Evolutionary conservation across 23 tunicate genomes (phyloP), one percentile per base, ranked within the genome.

Genomic region (Ciona savignyi): DNA sequence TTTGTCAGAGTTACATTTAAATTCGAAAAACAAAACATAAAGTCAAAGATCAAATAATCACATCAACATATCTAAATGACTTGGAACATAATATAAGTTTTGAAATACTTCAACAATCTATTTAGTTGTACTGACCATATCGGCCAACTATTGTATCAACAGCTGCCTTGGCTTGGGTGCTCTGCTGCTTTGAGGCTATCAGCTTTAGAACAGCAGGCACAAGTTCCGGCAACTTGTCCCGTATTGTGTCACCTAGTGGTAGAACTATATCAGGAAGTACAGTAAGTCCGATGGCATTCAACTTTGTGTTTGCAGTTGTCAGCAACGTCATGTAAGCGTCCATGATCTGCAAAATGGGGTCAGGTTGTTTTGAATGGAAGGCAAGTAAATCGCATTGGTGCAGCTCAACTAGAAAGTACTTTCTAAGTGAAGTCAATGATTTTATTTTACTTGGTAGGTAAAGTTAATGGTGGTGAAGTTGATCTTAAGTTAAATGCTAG

Each of bases 281-380:
- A 68, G 68, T 75, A 29, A 82, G 56, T 15, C 80, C 87, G 23
- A 82, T 67, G 27, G 63, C 60, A 42, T 91, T 91, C 34, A 82
- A 2, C 51, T 91, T 91, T 34, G 91, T 78, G 71, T 91, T 88
- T 27, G 91, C 71, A 22, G 97, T 91, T 51, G 85, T 67, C 15
- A 91, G 74, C 67, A 85, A 51, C 6, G 91, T 61, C 15, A 33
- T 62, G 72, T 66, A 91, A 4, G 80, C 86, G 60, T 87, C 90
- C 89, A 84, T 80, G 1, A 91, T 76, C 97, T 91, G 79, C 19
- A 80, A 27, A 21, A 63, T 4, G 26, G 3, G 29, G 24, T 42
- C 15, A 42, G 56, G 15, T 42, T 42, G 56, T 42, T 66, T 27
- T 2, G 32, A 61, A n/a, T n/a, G n/a, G n/a, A n/a, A n/a, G n/a